Base-by-base conservation (phyloP, 2,797 vertebrate genomes). In the Tadarida brasiliensis region DNA sequence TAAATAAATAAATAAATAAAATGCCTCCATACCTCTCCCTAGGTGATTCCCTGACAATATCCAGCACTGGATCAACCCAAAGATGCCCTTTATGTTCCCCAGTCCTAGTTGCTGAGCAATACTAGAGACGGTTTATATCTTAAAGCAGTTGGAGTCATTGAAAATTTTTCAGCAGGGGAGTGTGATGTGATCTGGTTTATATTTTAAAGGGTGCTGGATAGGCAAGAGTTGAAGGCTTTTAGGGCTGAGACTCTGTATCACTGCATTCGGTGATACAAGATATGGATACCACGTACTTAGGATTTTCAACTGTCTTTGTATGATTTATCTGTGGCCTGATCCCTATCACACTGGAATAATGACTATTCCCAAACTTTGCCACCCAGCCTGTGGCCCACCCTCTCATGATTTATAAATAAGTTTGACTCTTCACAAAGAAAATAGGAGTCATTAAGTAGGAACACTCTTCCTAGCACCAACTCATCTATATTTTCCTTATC, bases 281-380 rank as follows among this genome's bases (percentile, higher is more conserved):
- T 33, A 22, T 35, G 15, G 68, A 59, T 24, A 24, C n/a, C 16
- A 17, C 30, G 0, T 67, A 17, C 61, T 35, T 16, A 57, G 56
- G 44, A 16, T 67, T 76, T 39, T 54, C 56, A 83, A 0, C 11
- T 61, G 33, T 68, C 56, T 87, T 83, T 88, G 30, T 77, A 12
- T 76, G 33, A 30, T 70, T 89, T 94, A 73, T 81, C 73, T 78
- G 87, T 56, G 51, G 39, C 83, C 51, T 86, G 49, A 57, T 81
- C 61, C n/a, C 47, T 87, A 54, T 17, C 22, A 11, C 30, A 22
- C 57, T 33, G 28, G 11, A 33, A 44, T n/a, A 63, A 7, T 49
- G 47, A 17, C 65, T 74, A 2, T 73, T 94, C n/a, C 63, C 54
- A 80, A 95, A 65, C 67, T 54, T 83, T 51, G 22, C 28, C 28